These are phyloP conservation scores for Cephus nigrinus DNA, from an alignment of 2,888 invertebrate genomes.

Conservation along the genomic window DNA sequence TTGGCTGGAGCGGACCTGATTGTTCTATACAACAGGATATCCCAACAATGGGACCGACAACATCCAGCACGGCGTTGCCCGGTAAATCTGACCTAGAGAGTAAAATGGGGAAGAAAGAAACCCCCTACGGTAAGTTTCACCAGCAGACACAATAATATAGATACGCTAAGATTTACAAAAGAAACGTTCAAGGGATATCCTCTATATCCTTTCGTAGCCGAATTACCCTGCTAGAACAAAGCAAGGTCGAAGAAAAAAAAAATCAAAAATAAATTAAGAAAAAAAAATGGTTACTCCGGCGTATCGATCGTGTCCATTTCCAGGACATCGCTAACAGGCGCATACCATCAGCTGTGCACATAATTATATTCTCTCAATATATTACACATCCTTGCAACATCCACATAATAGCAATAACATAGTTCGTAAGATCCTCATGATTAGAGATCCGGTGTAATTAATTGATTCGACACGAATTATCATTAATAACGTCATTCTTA, in stretches of 20 bases:
- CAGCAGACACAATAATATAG: neutral
- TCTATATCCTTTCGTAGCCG: neutral
- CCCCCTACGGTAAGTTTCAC: conserved; percentile 87
- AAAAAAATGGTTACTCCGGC: neutral
- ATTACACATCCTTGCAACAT: neutral
- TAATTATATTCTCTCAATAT: conserved; percentile 24
- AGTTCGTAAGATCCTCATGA: neutral
- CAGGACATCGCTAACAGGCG: conserved; percentile 30
- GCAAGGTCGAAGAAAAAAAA: neutral
- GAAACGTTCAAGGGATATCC: neutral
- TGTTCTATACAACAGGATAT: conserved; percentile 83
- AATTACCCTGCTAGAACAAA: neutral
- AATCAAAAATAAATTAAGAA: neutral
- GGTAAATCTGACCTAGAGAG: conserved; percentile 67
- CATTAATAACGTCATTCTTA: neutral
- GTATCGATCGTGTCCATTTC: neutral
- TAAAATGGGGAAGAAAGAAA: conserved; percentile 88
- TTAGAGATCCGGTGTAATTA: neutral
- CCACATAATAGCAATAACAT: neutral
- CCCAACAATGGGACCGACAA: conserved; percentile 66
- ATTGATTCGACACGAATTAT: neutral
- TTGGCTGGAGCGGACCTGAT: conserved; percentile 89
- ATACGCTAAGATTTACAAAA: neutral
- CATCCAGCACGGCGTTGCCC: conserved; percentile 72
- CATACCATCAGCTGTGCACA: conserved; percentile 63